Base-by-base conservation (phyloP, 2,797 vertebrate genomes). In the Propithecus deckenii region DNA sequence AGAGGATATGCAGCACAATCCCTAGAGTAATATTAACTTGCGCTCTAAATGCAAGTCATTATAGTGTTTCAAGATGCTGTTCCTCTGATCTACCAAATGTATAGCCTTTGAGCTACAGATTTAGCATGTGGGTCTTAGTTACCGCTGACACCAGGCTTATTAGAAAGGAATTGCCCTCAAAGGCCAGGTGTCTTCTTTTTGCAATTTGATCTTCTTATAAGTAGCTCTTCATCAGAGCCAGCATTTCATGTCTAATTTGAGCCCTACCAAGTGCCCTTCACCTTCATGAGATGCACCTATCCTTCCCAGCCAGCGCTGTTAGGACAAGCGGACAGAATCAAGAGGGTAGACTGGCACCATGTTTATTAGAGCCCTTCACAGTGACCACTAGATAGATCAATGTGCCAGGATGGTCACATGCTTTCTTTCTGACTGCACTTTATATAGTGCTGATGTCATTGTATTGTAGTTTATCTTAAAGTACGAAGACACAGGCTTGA, bases 21-120 rank as follows among this genome's bases (percentile, higher is more conserved):
- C 95, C 97, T 69, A 28, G 87, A 89, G 92, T 92, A 86, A 86
- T 95, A 92, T 95, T 92, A 97, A 91, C 87, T 97, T 96, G 75
- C 59, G 0, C 91, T 91, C 91, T 93, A 96, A 97, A 55, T 63
- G 95, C 88, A 97, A 80, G 93, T 92, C 88, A 96, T 97, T 93
- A 94, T 74, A 88, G 78, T 87, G 65, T 96, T 97, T 95, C 78
- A 89, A 92, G 87, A 89, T 59, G 78, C 94, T 67, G 0, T 83
- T 86, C 71, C 88, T 98, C 89, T 95, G 91, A 96, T 97, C 89
- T 96, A 93, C 84, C 89, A 84, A 88, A 88, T 48, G 23, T 46
- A 84, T 79, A 76, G 83, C 74, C 80, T 96, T 96, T 92, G 91
- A 97, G 94, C 89, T 95, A 17, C 78, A 79, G 79, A 52, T 25